These are phyloP conservation scores for Cephus cinctus DNA, from an alignment of 1,140 invertebrate genomes.

Conservation along the genomic window DNA sequence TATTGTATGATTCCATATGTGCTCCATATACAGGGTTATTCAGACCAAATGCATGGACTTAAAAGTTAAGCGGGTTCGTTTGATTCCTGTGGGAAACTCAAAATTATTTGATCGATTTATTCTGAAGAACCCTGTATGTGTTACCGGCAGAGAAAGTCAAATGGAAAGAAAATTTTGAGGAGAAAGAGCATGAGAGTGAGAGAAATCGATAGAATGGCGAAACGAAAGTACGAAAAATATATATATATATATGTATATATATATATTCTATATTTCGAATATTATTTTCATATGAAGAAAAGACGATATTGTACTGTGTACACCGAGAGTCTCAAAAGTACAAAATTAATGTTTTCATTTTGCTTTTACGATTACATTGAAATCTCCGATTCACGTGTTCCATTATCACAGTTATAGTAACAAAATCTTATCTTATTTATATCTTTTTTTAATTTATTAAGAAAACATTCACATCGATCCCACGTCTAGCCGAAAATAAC, in stretches of 20 bases:
- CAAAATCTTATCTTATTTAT: constrained; percentile 4
- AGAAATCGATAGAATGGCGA: too few species aligned
- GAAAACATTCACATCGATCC: constrained; percentile 9
- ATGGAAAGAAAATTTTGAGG: too few species aligned
- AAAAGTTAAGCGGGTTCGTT: too few species aligned
- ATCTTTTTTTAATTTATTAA: constrained; percentile 11
- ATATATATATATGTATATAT: constrained; percentile 21
- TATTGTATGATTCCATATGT: constrained; percentile 1
- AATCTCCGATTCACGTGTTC: too few species aligned
- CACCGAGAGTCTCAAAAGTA: constrained; percentile 28
- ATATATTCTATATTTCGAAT: constrained; percentile 24
- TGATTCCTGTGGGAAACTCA: too few species aligned
- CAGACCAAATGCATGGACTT: constrained; percentile 16
- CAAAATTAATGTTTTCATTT: constrained; percentile 16
- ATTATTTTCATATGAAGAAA: constrained; percentile 13
- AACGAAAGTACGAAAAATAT: constrained; percentile 23
- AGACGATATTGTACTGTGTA: constrained; percentile 23
- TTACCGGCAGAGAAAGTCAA: too few species aligned
- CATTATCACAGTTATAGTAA: constrained; percentile 4
- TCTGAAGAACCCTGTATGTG: too few species aligned
- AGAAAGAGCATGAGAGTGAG: too few species aligned
- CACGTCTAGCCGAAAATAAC: constrained; percentile 21
- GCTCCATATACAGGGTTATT: background rate
- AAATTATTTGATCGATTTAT: too few species aligned
- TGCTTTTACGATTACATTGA: too few species aligned